Evolutionary conservation across 1,140 invertebrate species (phyloP), one percentile per base, ranked within the genome.

Genomic region (Amyelois transitella): DNA sequence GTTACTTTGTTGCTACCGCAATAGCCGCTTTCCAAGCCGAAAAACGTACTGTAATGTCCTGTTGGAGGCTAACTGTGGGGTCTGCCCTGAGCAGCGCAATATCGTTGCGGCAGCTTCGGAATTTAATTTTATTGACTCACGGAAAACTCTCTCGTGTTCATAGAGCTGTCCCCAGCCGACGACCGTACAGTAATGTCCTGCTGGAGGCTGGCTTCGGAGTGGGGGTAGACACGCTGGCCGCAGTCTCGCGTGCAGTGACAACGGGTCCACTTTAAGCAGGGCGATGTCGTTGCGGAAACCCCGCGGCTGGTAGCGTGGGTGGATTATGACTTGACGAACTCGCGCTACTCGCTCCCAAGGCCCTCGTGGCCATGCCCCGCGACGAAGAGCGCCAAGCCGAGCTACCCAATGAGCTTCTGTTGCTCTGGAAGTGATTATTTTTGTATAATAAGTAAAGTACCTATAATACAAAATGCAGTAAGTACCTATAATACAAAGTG

Each of bases 11-110:
- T n/a, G n/a, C n/a, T n/a, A n/a, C n/a, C n/a, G n/a, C n/a, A n/a
- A n/a, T n/a, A n/a, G n/a, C n/a, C n/a, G n/a, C n/a, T n/a, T 52
- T 94, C 95, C 94, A 94, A 96, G 3, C 94, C 94, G 1, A 95
- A 91, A 1, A 96, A 93, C 0, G 94, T 95, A 74, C 94, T 96
- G 24, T 91, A 89, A 0, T 90, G 88, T 0, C 92, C 92, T 62
- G 93, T 91, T 32, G 90, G 89, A 0, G 92, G 89, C 19, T 89
- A 84, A 0, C 81, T 67, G 24, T 88, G 80, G 8, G 90, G 86
- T 4, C n/a, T n/a, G n/a, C 22, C 22, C 22, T 24, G 8, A 24
- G 22, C 4, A 24, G 22, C 8, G 8, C 22, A 5, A 5, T 24
- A 24, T 8, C 22, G 22, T 24, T 24, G 22, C 22, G 22, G 3